Conservation (phyloP, 2,113 vertebrate genomes). For the Glaucomys volans region DNA sequence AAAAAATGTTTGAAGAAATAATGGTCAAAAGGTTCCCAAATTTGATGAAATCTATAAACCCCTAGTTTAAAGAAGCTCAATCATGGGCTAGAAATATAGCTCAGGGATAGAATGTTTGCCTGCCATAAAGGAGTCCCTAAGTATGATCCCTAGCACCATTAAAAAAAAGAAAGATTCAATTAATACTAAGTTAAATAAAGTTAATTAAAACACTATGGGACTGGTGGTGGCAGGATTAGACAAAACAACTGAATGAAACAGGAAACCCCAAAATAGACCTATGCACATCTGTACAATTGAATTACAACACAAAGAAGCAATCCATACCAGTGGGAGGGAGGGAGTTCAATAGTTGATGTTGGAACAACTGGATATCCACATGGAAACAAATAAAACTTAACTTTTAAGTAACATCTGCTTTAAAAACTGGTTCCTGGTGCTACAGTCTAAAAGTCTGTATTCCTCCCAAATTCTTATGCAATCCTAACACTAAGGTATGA, state of each 20-base stretch:
- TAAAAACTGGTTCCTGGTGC: neutral
- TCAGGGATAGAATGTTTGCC: no score
- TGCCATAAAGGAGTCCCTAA: no score
- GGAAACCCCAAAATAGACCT: neutral
- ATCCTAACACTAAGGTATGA: neutral
- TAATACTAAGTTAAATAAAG: neutral
- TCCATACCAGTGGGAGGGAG: neutral
- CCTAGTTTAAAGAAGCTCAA: neutral
- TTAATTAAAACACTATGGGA: neutral
- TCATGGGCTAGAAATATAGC: no score
- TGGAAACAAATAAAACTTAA: neutral
- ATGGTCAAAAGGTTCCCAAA: neutral
- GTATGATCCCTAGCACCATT: neutral
- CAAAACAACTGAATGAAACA: neutral
- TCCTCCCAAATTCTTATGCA: neutral
- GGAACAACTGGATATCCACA: neutral
- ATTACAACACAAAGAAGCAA: neutral
- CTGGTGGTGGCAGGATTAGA: neutral
- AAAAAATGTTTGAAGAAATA: neutral
- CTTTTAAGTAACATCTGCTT: neutral
- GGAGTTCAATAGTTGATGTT: neutral
- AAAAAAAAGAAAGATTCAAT: neutral
- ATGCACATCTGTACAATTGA: neutral
- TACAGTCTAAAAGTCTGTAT: neutral
- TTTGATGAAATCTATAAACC: neutral